These are phyloP conservation scores for Decapterus maruadsi DNA, from an alignment of 2,797 vertebrate genomes.

Conservation along the genomic window DNA sequence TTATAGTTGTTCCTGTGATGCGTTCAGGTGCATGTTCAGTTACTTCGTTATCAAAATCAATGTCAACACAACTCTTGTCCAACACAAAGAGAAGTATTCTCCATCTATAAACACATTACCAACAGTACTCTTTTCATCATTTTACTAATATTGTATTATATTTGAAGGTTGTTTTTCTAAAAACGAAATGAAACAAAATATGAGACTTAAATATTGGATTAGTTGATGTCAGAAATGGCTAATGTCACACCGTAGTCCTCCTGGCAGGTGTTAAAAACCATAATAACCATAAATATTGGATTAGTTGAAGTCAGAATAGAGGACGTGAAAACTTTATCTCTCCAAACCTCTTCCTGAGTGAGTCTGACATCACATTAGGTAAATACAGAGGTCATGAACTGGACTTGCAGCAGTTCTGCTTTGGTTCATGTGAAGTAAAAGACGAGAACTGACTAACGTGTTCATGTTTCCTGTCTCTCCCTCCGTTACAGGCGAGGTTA, in stretches of 20 bases:
- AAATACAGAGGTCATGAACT: not conserved
- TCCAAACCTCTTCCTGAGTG: not conserved
- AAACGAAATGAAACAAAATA: no score
- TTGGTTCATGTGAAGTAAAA: constrained; percentile 63
- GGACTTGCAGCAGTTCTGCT: not conserved
- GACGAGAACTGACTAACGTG: constrained; percentile 62
- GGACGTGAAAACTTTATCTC: not conserved
- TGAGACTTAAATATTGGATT: no score
- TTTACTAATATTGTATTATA: not conserved
- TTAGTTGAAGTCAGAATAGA: not conserved
- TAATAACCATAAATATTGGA: no score
- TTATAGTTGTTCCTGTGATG: constrained; percentile 22
- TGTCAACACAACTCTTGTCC: no score
- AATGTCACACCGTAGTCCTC: no score
- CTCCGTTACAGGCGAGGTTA: constrained; percentile 89
- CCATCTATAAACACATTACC: not conserved
- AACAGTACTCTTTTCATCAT: not conserved
- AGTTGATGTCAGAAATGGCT: no score
- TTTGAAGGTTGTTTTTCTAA: not conserved
- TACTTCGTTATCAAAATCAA: constrained; percentile 28
- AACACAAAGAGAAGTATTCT: not conserved
- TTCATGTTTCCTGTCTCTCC: constrained; percentile 24
- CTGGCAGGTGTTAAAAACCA: no score
- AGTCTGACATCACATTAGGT: not conserved
- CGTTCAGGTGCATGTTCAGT: constrained; percentile 27